phyloP scores from a whole-genome alignment of 2,113 vertebrate genomes.

The Cyanistes caeruleus region DNA sequence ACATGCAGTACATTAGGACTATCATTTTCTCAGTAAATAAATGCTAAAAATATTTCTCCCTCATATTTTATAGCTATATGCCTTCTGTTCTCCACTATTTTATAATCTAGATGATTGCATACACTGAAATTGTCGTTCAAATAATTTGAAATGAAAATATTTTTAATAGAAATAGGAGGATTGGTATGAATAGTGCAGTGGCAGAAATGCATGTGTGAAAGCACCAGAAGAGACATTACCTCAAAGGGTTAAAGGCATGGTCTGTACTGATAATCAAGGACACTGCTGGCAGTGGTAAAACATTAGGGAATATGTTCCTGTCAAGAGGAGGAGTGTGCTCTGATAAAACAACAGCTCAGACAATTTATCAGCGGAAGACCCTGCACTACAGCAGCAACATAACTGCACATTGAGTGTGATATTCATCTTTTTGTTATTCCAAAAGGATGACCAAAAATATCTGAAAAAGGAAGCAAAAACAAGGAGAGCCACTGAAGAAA shows the following conservation, averaged over 20 bases:
- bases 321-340: background rate
- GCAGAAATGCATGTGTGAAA: background rate
- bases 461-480: background rate
- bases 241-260: background rate
- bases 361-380: background rate
- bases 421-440: background rate
- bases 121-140: background rate
- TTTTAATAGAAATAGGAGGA: background rate
- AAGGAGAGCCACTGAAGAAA: background rate
- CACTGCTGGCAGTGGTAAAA: background rate
- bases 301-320: background rate
- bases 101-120: background rate
- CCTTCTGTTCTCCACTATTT: background rate
- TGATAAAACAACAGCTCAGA: background rate
- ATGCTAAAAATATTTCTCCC: slow-evolving; percentile 24
- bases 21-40: background rate
- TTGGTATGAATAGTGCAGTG: background rate
- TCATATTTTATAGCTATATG: slow-evolving; percentile 30
- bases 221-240: background rate
- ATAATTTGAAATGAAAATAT: background rate
- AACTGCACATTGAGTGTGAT: background rate
- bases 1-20: background rate
- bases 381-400: background rate
- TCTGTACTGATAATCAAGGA: background rate
- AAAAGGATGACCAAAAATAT: background rate